Percentiles rank a stretch among this genome's conserved stretches.
Evolutionary conservation across 2,797 vertebrate species (phyloP).

Genomic region (Salmo trutta): DNA sequence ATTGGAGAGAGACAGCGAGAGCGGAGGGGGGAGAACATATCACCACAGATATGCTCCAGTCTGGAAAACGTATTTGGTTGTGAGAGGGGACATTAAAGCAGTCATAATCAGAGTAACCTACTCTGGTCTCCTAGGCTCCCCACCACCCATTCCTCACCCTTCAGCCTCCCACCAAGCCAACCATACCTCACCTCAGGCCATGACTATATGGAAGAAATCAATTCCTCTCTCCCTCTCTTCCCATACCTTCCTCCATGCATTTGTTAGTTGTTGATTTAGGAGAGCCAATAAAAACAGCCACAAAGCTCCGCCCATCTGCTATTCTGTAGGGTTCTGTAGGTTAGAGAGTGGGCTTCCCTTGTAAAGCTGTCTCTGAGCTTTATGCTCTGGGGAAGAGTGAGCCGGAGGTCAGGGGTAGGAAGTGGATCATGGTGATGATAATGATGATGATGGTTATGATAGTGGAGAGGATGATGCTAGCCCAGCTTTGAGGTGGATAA

Average conservation of each 20-base stretch:
- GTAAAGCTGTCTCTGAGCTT: conserved; percentile 69
- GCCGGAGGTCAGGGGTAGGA: conserved; percentile 64
- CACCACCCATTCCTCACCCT: conserved; percentile 53
- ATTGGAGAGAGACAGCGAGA: conserved; percentile 1
- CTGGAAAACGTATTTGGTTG: conserved; percentile 35
- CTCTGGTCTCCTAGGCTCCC: conserved; percentile 13
- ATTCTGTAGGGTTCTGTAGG: conserved; percentile 69
- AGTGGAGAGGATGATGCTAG: conserved; percentile 40
- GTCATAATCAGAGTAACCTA: neutral
- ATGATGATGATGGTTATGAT: conserved; percentile 45
- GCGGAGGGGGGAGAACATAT: conserved; percentile 26
- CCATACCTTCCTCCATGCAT: conserved; percentile 52
- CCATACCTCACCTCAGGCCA: conserved; percentile 65
- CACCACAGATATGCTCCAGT: conserved; percentile 26
- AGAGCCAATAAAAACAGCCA: conserved; percentile 72
- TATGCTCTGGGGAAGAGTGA: conserved; percentile 56
- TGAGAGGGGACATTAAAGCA: conserved; percentile 13
- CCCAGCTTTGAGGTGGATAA: conserved; percentile 19
- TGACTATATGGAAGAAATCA: conserved; percentile 71
- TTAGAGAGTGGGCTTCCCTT: conserved; percentile 66
- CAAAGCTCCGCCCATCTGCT: conserved; percentile 73
- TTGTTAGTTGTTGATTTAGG: conserved; percentile 78
- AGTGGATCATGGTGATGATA: conserved; percentile 4
- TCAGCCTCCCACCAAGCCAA: conserved; percentile 55
- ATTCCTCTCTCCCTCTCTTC: conserved; percentile 47